These are phyloP conservation scores for Blastomussa wellsi DNA, from an alignment of 92 coral and sea anemone genomes.

Conservation along the genomic window DNA sequence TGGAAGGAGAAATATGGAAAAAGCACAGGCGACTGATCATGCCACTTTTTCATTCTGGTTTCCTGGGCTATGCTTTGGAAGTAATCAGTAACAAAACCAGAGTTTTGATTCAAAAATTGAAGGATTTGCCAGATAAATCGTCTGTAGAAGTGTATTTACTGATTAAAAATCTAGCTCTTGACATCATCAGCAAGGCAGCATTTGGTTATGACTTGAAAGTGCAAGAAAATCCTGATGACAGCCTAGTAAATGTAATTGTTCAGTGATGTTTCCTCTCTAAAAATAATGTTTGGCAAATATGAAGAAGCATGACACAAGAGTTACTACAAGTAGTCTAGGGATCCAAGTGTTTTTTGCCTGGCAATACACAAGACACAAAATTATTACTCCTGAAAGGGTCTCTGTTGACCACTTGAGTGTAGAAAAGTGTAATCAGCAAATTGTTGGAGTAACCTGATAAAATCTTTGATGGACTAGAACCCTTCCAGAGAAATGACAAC, in stretches of 20 bases:
- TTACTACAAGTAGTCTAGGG: no score
- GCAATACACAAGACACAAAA: no score
- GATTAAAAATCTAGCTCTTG: slow-evolving; percentile 24
- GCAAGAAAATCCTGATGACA: slow-evolving; percentile 35
- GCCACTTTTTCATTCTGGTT: slow-evolving; percentile 49
- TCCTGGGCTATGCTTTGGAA: slow-evolving; percentile 35
- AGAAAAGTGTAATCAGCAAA: no score
- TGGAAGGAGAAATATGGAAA: slow-evolving; percentile 41
- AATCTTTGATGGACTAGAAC: no score
- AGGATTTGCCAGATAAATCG: slow-evolving; percentile 7
- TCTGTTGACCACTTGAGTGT: no score
- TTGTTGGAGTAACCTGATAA: no score
- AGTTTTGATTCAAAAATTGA: not conserved
- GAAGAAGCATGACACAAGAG: no score
- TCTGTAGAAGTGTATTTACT: slow-evolving; percentile 20
- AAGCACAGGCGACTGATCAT: slow-evolving; percentile 28
- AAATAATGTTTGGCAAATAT: no score
- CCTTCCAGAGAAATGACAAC: not conserved
- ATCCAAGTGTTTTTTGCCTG: no score
- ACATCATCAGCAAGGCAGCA: slow-evolving; percentile 32
- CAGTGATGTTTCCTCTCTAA: not conserved
- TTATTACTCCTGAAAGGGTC: no score
- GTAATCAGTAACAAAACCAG: slow-evolving; percentile 14
- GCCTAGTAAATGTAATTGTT: slow-evolving; percentile 23
- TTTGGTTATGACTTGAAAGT: slow-evolving; percentile 48